phyloP scores from a whole-genome alignment of 1,140 invertebrate genomes.

The Sipha flava region DNA sequence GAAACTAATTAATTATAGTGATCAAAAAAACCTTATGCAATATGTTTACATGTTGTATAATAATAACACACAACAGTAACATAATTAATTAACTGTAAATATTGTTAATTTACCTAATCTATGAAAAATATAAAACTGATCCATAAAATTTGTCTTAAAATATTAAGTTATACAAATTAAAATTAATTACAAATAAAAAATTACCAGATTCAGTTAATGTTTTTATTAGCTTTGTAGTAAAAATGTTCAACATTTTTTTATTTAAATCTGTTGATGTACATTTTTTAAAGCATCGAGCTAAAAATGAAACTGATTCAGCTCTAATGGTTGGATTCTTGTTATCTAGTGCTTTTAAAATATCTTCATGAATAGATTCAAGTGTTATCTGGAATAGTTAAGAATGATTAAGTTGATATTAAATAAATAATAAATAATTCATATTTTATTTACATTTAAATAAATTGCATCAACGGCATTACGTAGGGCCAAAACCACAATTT shows the following conservation, averaged over 20 bases:
- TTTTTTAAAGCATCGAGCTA: conserved; percentile 71
- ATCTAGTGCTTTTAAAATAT: conserved; percentile 69
- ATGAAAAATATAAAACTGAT: too few relatives aligned
- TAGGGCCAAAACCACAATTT: conserved; percentile 73
- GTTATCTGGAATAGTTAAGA: conserved; percentile 54
- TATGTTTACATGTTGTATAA: too few relatives aligned
- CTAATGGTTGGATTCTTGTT: conserved; percentile 95
- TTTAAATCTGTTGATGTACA: conserved; percentile 72
- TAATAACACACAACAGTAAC: too few relatives aligned
- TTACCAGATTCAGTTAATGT: conserved; percentile 74
- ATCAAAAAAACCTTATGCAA: too few relatives aligned
- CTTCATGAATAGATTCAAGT: conserved; percentile 81
- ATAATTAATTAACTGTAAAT: too few relatives aligned
- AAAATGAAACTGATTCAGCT: conserved; percentile 81
- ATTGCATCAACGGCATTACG: conserved; percentile 86
- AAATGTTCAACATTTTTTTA: conserved; percentile 86
- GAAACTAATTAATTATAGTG: too few relatives aligned
- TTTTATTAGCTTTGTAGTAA: conserved; percentile 71
- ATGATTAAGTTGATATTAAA: neutral
- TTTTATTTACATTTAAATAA: conserved; percentile 60
- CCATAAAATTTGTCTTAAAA: too few relatives aligned
- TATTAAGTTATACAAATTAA: too few relatives aligned
- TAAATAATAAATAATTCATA: neutral
- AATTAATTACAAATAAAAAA: too few relatives aligned
- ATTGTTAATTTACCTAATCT: too few relatives aligned